These are phyloP conservation scores for Alosa sapidissima DNA, from an alignment of 2,797 vertebrate species.

Conservation along the genomic window DNA sequence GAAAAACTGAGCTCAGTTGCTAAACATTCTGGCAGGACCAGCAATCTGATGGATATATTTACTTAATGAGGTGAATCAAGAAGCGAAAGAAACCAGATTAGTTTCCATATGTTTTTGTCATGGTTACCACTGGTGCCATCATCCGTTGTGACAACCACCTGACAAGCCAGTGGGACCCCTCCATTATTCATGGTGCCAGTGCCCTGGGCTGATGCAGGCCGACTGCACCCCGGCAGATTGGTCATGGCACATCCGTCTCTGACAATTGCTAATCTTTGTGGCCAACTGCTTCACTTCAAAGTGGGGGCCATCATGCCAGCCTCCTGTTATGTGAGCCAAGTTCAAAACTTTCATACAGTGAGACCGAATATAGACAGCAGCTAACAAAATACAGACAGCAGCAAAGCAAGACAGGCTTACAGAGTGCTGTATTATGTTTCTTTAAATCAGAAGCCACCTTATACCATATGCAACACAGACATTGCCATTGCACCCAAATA, in stretches of 20 bases:
- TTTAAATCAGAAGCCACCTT: not conserved
- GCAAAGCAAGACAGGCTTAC: not conserved
- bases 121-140: not conserved
- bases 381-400: not conserved
- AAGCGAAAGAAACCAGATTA: not conserved
- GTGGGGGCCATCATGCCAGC: not conserved
- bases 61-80: not conserved
- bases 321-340: not conserved
- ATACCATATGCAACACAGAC: not conserved
- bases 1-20: not conserved
- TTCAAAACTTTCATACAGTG: not conserved
- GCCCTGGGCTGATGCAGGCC: not conserved
- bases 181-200: not conserved
- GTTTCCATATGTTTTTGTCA: not conserved
- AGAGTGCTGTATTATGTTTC: not conserved
- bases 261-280: not conserved
- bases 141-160: not conserved
- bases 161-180: not conserved
- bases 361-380: not conserved
- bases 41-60: not conserved
- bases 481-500: not conserved
- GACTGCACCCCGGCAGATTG: not conserved
- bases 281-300: not conserved
- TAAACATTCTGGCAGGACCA: not conserved
- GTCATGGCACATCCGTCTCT: slow-evolving; percentile 1